phyloP scores from a whole-genome alignment of 2,888 invertebrate species.

The Platycnemis pennipes region DNA sequence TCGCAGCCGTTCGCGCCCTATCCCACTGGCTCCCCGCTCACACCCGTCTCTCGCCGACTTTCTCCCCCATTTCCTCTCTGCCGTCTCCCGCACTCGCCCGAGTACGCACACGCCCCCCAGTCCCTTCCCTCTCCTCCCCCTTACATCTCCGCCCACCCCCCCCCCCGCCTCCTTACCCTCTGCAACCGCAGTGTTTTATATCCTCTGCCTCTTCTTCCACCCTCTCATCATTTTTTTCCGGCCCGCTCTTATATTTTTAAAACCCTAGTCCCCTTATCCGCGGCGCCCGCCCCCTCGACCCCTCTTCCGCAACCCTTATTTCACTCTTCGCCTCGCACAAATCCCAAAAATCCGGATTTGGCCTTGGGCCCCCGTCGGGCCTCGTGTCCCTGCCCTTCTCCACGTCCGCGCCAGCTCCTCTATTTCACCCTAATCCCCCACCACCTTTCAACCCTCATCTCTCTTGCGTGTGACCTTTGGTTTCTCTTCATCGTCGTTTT shows the following conservation, averaged over 20 bases:
- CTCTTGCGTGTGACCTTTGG: neutral
- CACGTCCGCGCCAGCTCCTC: neutral
- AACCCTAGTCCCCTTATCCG: neutral
- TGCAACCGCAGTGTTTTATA: neutral
- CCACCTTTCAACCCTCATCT: neutral
- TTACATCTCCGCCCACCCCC: neutral
- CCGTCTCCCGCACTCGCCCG: neutral
- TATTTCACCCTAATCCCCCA: neutral
- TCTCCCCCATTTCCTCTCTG: no score
- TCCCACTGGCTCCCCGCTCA: no score
- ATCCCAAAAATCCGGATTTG: conserved; percentile 42
- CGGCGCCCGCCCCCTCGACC: neutral
- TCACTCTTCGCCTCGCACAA: conserved; percentile 12
- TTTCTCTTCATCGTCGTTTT: neutral
- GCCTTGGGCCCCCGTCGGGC: neutral
- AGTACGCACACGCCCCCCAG: neutral
- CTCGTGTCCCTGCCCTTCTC: neutral
- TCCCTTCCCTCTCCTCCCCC: neutral
- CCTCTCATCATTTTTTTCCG: neutral
- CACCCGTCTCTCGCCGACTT: no score
- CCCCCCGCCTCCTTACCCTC: neutral
- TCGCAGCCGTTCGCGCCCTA: no score
- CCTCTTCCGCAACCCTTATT: conserved; percentile 2
- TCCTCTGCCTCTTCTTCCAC: neutral
- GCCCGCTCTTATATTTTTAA: neutral